Evolutionary conservation across 2,888 invertebrate species (phyloP).

Genomic region (Netelia melanura): DNA sequence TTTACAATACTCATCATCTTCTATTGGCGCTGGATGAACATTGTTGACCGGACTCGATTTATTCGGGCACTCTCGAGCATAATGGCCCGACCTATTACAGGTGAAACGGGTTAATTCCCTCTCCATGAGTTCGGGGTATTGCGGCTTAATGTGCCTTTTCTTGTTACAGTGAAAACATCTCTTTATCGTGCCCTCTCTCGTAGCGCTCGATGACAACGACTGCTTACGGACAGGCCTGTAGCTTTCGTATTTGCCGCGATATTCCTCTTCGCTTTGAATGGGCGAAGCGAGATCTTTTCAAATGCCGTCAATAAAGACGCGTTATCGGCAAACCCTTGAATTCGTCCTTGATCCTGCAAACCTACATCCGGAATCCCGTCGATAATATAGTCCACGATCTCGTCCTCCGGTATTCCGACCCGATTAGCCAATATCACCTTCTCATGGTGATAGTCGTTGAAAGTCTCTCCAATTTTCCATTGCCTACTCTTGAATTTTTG

Average conservation of each 20-base stretch:
- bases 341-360: conserved; percentile 54
- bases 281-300: conserved; percentile 35
- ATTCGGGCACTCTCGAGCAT: conserved; percentile 31
- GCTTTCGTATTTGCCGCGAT: conserved; percentile 7
- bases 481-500: conserved; percentile 41
- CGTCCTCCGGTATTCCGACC: conserved; percentile 56
- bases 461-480: conserved; percentile 50
- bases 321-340: conserved; percentile 32
- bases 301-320: conserved; percentile 19
- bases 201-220: background rate
- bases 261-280: conserved; percentile 4
- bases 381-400: conserved; percentile 57
- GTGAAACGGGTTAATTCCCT: conserved; percentile 8
- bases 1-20: conserved; percentile 54
- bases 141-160: conserved; percentile 36
- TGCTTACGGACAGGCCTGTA: background rate
- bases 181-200: background rate
- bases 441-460: conserved; percentile 57
- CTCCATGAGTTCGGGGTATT: conserved; percentile 28
- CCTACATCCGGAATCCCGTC: conserved; percentile 49
- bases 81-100: conserved; percentile 33
- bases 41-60: conserved; percentile 48
- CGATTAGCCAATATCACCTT: conserved; percentile 60
- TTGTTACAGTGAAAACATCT: conserved; percentile 45
- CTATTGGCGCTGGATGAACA: conserved; percentile 28